Percentiles rank a stretch among this genome's conserved stretches.
Evolutionary conservation across 1,140 invertebrate species (phyloP).

Genomic region (Aphis gossypii): DNA sequence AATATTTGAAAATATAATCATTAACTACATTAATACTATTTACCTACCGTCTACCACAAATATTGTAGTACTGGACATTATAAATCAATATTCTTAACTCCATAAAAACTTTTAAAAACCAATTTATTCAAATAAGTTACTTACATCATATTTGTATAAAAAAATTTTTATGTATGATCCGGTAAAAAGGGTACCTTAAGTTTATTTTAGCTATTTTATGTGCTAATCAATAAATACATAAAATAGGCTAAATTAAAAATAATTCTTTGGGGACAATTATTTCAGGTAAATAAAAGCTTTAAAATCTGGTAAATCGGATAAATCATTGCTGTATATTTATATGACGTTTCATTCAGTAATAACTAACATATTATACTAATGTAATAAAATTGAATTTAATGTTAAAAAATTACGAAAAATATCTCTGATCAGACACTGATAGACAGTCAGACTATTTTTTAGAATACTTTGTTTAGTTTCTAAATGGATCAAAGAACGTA

Average conservation of each 20-base stretch:
- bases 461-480: no score
- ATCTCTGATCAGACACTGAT: no score
- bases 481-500: no score
- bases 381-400: no score
- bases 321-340: no score
- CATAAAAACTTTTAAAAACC: not conserved
- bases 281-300: not conserved
- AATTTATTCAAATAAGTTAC: not conserved
- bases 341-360: no score
- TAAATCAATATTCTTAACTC: not conserved
- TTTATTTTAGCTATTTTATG: conserved; percentile 30
- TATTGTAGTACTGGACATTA: not conserved
- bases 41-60: not conserved
- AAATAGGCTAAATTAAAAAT: not conserved
- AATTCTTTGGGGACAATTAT: not conserved
- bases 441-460: no score
- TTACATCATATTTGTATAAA: not conserved
- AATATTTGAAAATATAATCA: not conserved
- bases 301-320: no score
- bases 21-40: not conserved
- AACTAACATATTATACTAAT: no score
- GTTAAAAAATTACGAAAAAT: no score
- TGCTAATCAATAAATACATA: conserved; percentile 44
- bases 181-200: not conserved
- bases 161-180: not conserved